phyloP scores from a whole-genome alignment of 2,113 vertebrate species.

The Atractosteus spatula region DNA sequence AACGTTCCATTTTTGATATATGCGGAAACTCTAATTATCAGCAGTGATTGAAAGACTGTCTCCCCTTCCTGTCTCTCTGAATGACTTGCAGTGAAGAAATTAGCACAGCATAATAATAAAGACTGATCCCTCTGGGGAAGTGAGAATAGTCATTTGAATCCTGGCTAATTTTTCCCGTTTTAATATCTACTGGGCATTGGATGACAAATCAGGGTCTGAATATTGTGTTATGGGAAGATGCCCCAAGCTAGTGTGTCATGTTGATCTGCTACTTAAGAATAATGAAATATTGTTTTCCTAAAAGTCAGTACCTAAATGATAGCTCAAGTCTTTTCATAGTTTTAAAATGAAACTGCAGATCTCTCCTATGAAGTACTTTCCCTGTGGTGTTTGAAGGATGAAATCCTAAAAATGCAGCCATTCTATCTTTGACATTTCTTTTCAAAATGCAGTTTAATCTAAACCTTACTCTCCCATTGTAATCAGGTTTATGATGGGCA shows the following conservation, averaged over 20 bases:
- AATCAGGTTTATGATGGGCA: background rate
- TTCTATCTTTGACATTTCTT: background rate
- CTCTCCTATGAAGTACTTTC: background rate
- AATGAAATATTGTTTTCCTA: too few relatives aligned
- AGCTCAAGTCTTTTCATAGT: background rate
- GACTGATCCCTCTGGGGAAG: background rate
- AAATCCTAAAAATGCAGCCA: too few relatives aligned
- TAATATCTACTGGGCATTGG: too few relatives aligned
- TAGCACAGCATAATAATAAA: conserved; percentile 6
- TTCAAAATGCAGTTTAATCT: background rate
- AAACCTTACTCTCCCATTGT: background rate
- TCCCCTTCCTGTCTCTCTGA: background rate
- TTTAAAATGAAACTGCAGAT: conserved; percentile 10
- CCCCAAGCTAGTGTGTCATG: too few relatives aligned
- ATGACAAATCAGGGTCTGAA: too few relatives aligned
- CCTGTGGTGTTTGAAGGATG: background rate
- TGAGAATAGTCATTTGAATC: too few relatives aligned
- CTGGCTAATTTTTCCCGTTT: too few relatives aligned
- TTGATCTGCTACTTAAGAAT: too few relatives aligned
- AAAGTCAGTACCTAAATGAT: background rate
- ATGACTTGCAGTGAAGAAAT: background rate
- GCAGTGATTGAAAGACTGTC: background rate
- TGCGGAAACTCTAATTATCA: conserved; percentile 5
- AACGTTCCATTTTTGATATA: conserved; percentile 3
- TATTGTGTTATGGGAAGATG: too few relatives aligned